These are phyloP conservation scores for Hycleus cichorii DNA, from an alignment of 1,140 invertebrate species.

Conservation along the genomic window DNA sequence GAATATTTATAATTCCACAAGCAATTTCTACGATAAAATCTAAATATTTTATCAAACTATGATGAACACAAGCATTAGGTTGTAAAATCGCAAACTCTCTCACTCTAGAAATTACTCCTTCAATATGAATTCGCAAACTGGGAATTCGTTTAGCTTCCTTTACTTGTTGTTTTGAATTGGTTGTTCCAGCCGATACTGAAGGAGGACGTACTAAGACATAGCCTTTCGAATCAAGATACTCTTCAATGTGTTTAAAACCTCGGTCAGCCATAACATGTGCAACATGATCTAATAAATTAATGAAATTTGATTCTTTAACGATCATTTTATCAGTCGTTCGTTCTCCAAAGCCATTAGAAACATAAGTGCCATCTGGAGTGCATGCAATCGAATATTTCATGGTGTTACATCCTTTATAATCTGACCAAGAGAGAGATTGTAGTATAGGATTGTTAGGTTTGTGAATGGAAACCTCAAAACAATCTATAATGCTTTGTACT, in stretches of 20 bases:
- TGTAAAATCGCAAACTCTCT: constrained; percentile 39
- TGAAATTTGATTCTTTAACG: constrained; percentile 33
- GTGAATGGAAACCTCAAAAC: constrained; percentile 39
- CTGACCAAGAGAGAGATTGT: constrained; percentile 35
- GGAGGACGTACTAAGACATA: constrained; percentile 33
- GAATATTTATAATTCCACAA: constrained; percentile 7
- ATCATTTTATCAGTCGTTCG: constrained; percentile 35
- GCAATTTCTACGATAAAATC: constrained; percentile 5
- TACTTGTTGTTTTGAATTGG: constrained; percentile 27
- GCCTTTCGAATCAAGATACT: constrained; percentile 22
- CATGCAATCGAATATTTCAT: constrained; percentile 41
- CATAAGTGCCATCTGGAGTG: constrained; percentile 42
- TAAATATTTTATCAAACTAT: constrained; percentile 9
- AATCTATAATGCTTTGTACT: constrained; percentile 22
- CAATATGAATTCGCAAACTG: constrained; percentile 40
- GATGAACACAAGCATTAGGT: constrained; percentile 36
- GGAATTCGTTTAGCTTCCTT: constrained; percentile 38
- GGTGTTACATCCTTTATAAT: constrained; percentile 40
- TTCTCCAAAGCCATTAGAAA: constrained; percentile 41
- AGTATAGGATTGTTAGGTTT: constrained; percentile 31
- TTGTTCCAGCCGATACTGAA: background rate
- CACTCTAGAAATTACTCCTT: constrained; percentile 36
- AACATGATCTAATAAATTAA: constrained; percentile 26
- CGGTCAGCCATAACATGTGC: constrained; percentile 37
- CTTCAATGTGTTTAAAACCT: constrained; percentile 36